Conservation (phyloP, 1,140 invertebrate genomes). For the Meloidogyne hapla region DNA sequence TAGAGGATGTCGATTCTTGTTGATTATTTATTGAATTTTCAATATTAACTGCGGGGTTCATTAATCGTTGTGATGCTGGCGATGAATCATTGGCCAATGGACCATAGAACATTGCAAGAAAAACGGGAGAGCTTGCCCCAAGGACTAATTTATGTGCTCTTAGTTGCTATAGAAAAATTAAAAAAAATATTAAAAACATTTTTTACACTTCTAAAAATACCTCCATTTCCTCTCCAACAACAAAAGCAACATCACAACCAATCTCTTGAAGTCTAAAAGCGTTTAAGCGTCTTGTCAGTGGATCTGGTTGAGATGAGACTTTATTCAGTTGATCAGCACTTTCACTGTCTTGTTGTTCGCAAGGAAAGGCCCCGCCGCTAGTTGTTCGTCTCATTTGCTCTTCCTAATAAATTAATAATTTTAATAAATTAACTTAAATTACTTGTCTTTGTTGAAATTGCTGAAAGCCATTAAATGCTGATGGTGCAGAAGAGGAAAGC, state of each 20-base stretch:
- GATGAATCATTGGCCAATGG: slow-evolving; percentile 2
- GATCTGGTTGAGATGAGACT: background rate
- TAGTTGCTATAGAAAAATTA: slow-evolving; percentile 18
- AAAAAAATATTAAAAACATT: background rate
- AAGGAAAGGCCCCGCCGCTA: background rate
- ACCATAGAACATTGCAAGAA: slow-evolving; percentile 40
- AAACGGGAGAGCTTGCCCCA: slow-evolving; percentile 33
- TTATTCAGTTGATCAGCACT: background rate
- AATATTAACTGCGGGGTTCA: background rate
- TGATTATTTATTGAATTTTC: background rate
- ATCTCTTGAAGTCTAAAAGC: slow-evolving; percentile 28
- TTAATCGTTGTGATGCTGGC: background rate
- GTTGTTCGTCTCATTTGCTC: background rate
- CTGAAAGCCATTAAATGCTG: slow-evolving; percentile 19
- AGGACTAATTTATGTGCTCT: slow-evolving; percentile 39
- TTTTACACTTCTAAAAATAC: background rate
- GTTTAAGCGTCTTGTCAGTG: slow-evolving; percentile 31
- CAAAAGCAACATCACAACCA: slow-evolving; percentile 35
- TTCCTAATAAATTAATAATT: background rate
- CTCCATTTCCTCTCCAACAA: slow-evolving; percentile 33
- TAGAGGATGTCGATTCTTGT: background rate
- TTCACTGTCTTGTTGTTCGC: background rate
- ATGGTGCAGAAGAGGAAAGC: slow-evolving; percentile 23
- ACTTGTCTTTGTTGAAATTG: slow-evolving; percentile 11
- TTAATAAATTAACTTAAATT: background rate